Evolutionary conservation across 2,888 invertebrate genomes (phyloP).

Genomic region (Cenopis cana): DNA sequence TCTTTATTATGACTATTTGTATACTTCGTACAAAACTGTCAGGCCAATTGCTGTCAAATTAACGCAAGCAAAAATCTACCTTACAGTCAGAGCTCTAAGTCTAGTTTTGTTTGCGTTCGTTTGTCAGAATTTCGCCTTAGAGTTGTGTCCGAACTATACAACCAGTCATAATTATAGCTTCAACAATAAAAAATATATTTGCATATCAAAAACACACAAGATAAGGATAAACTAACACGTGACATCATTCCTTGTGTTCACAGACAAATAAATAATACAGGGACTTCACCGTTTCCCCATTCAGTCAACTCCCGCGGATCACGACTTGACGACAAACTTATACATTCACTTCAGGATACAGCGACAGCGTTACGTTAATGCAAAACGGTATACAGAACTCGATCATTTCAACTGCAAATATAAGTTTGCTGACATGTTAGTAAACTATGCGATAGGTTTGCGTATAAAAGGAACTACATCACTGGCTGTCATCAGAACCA

Average conservation of each 20-base stretch:
- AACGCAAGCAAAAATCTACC: too few relatives aligned
- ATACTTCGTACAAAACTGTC: too few relatives aligned
- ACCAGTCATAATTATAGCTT: too few relatives aligned
- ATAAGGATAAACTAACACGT: not conserved
- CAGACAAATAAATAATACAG: not conserved
- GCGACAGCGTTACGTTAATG: not conserved
- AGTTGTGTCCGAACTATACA: too few relatives aligned
- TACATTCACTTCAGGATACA: not conserved
- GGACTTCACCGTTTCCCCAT: not conserved
- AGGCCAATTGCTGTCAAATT: too few relatives aligned
- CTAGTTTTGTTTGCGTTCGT: too few relatives aligned
- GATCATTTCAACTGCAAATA: not conserved
- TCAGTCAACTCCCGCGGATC: not conserved
- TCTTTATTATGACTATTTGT: too few relatives aligned
- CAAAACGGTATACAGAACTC: not conserved
- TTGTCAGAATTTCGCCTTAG: too few relatives aligned
- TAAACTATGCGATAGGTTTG: not conserved
- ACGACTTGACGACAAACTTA: not conserved
- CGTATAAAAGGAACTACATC: slow-evolving; percentile 7
- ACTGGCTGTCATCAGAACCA: not conserved
- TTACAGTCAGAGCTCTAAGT: too few relatives aligned
- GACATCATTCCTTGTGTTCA: not conserved
- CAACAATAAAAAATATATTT: not conserved
- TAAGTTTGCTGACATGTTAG: slow-evolving; percentile 2
- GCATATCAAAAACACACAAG: not conserved